These are phyloP conservation scores for Hemicentrotus pulcherrimus DNA, from an alignment of 35 echinoderm and acorn worm species.

Conservation along the genomic window DNA sequence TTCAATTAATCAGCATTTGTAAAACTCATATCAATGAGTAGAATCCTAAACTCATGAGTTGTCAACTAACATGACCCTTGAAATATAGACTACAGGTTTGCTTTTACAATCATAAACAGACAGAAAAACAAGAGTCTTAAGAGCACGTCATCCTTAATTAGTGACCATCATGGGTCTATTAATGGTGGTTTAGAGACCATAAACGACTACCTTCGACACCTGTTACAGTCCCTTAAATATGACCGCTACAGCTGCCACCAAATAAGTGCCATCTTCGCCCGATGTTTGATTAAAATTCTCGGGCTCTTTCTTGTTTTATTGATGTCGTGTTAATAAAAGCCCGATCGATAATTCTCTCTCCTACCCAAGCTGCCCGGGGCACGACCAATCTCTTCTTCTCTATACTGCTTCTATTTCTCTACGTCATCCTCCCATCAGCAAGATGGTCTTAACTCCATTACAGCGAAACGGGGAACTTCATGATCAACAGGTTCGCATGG, in stretches of 20 bases:
- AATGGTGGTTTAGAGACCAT: background rate
- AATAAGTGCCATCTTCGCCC: constrained; percentile 21
- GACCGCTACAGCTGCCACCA: constrained; percentile 19
- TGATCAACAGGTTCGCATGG: background rate
- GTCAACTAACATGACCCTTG: too few relatives aligned
- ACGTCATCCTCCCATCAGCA: background rate
- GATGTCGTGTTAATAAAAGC: constrained; percentile 46
- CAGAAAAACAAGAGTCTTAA: background rate
- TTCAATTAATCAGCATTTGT: too few relatives aligned
- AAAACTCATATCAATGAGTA: too few relatives aligned
- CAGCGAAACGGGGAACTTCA: background rate
- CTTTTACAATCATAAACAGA: background rate
- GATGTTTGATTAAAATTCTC: constrained; percentile 42
- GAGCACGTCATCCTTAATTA: background rate
- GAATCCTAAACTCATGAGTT: too few relatives aligned
- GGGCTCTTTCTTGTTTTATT: constrained; percentile 37
- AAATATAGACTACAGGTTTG: too few relatives aligned
- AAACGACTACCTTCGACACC: background rate
- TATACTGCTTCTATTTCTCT: constrained; percentile 6
- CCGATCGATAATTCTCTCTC: constrained; percentile 30
- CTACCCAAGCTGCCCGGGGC: constrained; percentile 13
- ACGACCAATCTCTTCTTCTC: background rate
- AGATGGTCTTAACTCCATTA: background rate
- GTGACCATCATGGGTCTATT: background rate
- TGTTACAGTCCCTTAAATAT: constrained; percentile 33